phyloP scores from a whole-genome alignment of 2,888 invertebrate species.

The Catotricha subobsoleta region DNA sequence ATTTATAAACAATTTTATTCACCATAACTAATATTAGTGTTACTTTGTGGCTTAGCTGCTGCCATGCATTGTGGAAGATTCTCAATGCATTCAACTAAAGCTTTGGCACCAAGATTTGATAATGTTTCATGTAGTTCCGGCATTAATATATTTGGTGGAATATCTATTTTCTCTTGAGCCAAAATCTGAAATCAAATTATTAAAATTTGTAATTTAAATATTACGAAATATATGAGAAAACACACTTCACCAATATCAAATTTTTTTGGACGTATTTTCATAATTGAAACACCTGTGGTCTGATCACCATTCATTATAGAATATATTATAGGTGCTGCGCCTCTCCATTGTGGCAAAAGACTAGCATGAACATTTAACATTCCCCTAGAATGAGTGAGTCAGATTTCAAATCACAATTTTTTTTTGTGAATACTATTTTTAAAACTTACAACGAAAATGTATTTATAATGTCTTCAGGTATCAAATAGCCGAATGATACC shows the following conservation, averaged over 20 bases:
- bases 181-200: slow-evolving; percentile 24
- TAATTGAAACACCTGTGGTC: slow-evolving; percentile 68
- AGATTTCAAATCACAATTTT: neutral
- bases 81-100: slow-evolving; percentile 43
- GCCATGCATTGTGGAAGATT: slow-evolving; percentile 40
- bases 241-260: slow-evolving; percentile 57
- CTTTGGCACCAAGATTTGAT: slow-evolving; percentile 47
- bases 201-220: no score
- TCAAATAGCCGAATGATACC: slow-evolving; percentile 84
- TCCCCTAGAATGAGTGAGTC: slow-evolving; percentile 37
- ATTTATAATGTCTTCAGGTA: slow-evolving; percentile 55
- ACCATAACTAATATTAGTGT: slow-evolving; percentile 51
- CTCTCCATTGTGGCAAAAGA: slow-evolving; percentile 78
- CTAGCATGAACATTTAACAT: slow-evolving; percentile 91
- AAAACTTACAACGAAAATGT: slow-evolving; percentile 60
- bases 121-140: slow-evolving; percentile 45
- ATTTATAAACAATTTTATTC: slow-evolving; percentile 12
- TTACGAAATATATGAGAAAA: slow-evolving; percentile 6
- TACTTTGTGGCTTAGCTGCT: slow-evolving; percentile 40
- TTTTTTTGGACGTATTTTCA: slow-evolving; percentile 63
- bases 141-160: slow-evolving; percentile 40
- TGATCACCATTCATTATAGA: slow-evolving; percentile 67
- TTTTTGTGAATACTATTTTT: neutral
- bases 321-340: slow-evolving; percentile 80
- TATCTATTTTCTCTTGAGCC: slow-evolving; percentile 35